Percentiles rank a stretch among this genome's conserved stretches.
Evolutionary conservation across 1,140 invertebrate genomes (phyloP).

Genomic region (Telenomus remus): DNA sequence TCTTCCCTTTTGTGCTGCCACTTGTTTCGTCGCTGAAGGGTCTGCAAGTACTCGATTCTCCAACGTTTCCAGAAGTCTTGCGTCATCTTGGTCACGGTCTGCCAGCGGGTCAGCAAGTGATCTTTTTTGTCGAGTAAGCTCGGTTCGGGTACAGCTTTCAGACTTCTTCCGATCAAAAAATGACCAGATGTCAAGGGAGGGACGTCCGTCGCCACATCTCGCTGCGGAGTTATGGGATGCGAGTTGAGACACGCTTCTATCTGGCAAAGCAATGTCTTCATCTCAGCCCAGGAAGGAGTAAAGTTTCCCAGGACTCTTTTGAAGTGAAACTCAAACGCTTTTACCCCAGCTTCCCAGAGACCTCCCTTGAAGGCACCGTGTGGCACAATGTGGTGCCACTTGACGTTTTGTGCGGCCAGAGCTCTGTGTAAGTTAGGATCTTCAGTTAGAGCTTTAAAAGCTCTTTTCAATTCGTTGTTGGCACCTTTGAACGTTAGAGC

Average conservation of each 20-base stretch:
- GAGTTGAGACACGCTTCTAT: conserved; percentile 1
- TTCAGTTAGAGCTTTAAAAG: not conserved
- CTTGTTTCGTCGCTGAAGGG: not conserved
- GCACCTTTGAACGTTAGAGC: not conserved
- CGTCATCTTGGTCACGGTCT: too few species aligned
- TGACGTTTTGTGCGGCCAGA: not conserved
- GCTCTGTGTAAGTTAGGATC: not conserved
- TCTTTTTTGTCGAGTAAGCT: too few species aligned
- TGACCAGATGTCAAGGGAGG: not conserved
- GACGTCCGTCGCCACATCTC: too few species aligned
- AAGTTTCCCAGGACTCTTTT: not conserved
- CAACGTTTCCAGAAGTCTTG: too few species aligned
- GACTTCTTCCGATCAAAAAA: too few species aligned
- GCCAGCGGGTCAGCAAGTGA: too few species aligned
- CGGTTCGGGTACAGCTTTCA: too few species aligned
- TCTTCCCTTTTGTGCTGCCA: not conserved
- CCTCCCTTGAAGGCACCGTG: not conserved
- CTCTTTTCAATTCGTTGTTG: not conserved
- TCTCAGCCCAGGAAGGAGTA: not conserved
- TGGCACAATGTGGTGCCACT: not conserved
- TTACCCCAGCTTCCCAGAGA: not conserved
- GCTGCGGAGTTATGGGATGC: too few species aligned
- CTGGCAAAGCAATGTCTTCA: conserved; percentile 1
- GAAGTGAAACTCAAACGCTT: not conserved
- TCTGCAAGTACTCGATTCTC: too few species aligned